Evolutionary conservation across 2,888 invertebrate species (phyloP).

Genomic region (Dryobotodes eremita): DNA sequence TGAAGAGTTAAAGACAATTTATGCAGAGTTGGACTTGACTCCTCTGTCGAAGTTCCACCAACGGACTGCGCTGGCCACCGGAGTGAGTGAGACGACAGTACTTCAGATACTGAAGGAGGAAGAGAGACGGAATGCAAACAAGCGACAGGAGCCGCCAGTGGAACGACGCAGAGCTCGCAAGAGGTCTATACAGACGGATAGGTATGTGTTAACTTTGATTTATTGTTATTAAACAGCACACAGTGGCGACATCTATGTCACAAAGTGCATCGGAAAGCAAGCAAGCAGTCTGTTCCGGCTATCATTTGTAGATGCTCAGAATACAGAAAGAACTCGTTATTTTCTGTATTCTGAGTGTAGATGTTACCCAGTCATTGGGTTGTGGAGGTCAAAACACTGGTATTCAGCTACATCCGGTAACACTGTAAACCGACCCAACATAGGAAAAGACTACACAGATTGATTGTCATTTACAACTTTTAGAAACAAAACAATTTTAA

Average conservation of each 20-base stretch:
- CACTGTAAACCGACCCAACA: neutral
- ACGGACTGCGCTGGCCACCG: constrained; percentile 29
- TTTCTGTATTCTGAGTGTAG: too few relatives aligned
- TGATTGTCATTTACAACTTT: neutral
- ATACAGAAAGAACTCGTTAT: too few relatives aligned
- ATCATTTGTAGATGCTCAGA: too few relatives aligned
- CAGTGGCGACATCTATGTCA: neutral
- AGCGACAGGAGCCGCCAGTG: neutral
- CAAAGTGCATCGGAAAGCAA: too few relatives aligned
- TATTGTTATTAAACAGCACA: neutral
- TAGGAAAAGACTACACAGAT: neutral
- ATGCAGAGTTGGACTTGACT: constrained; percentile 7
- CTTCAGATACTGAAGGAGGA: constrained; percentile 23
- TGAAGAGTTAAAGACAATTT: constrained; percentile 26
- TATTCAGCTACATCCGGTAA: neutral
- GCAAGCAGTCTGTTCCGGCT: too few relatives aligned
- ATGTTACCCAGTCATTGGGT: neutral
- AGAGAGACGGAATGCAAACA: neutral
- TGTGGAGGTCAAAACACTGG: neutral
- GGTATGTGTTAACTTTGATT: constrained; percentile 10
- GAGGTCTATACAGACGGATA: neutral
- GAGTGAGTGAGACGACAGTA: constrained; percentile 23
- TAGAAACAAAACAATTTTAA: too few relatives aligned
- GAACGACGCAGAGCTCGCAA: neutral
- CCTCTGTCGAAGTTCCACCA: constrained; percentile 21